phyloP scores from a whole-genome alignment of 2,113 vertebrate genomes.

The Gambusia affinis region DNA sequence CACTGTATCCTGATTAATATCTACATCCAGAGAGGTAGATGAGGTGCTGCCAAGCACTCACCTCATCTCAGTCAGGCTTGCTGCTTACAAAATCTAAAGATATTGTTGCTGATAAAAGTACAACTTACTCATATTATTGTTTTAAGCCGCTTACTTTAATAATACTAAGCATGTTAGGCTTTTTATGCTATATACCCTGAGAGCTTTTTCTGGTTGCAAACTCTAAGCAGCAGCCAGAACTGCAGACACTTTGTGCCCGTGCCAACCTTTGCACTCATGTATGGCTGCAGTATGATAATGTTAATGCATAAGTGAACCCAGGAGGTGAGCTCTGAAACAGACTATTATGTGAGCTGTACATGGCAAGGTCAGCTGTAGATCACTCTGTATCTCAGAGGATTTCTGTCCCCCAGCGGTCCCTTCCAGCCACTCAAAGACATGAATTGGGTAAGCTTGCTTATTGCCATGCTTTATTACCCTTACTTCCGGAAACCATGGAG shows the following conservation, averaged over 20 bases:
- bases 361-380: slow-evolving; percentile 63
- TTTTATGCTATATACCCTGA: slow-evolving; percentile 31
- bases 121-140: slow-evolving; percentile 64
- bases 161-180: slow-evolving; percentile 18
- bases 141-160: slow-evolving; percentile 46
- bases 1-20: slow-evolving; percentile 78
- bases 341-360: slow-evolving; percentile 40
- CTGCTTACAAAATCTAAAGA: slow-evolving; percentile 53
- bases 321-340: slow-evolving; percentile 40
- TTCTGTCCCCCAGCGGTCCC: slow-evolving; percentile 24
- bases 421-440: slow-evolving; percentile 65
- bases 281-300: slow-evolving; percentile 22
- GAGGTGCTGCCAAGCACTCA: slow-evolving; percentile 35
- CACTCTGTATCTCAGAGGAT: slow-evolving; percentile 41
- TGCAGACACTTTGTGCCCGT: not conserved
- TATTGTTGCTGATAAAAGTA: slow-evolving; percentile 42
- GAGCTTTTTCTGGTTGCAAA: slow-evolving; percentile 23
- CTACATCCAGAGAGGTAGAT: slow-evolving; percentile 59
- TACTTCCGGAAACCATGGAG: slow-evolving; percentile 59
- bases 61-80: slow-evolving; percentile 26
- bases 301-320: slow-evolving; percentile 50
- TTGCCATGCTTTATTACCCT: slow-evolving; percentile 69
- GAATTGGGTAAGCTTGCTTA: slow-evolving; percentile 68
- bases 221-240: slow-evolving; percentile 30
- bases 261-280: not conserved